Evolutionary conservation across 2,797 vertebrate genomes (phyloP), one percentile per base, ranked within the genome.

Genomic region (Chloroceryle amazona): DNA sequence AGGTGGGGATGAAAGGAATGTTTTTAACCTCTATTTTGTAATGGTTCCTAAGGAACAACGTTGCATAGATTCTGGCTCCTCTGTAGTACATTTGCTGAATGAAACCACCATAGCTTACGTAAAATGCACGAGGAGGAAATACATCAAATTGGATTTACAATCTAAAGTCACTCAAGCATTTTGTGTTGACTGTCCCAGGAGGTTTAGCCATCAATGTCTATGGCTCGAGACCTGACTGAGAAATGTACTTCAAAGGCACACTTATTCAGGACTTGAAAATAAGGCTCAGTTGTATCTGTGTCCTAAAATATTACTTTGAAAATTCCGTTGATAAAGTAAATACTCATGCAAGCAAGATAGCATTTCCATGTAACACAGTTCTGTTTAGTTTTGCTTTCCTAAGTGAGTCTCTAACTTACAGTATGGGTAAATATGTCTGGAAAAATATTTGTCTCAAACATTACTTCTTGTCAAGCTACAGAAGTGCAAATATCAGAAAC

Each of bases 11-110:
- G 82, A 84, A 82, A 94, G 80, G 71, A 86, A 81, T 82, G 57
- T 78, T 92, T 94, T 93, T 80, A 95, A 94, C 93, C 52, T 78
- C 67, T 82, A 31, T 62, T 94, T 95, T 91, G 86, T 82, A 96
- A 93, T 93, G 75, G 86, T 35, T 96, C 81, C 67, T 93, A 85
- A 73, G 83, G 86, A 94, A 74, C 71, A 71, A 46, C 5, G 35
- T 28, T 65, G 60, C 79, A 74, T 4, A 58, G 81, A 52, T 75
- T 67, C 81, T 81, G 49, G 60, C 84, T 95, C 49, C 62, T 73
- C 70, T 71, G 28, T 23, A 62, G 29, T 29, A 35, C 20, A 2
- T 29, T 86, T 88, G 87, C 84, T 81, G 91, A 86, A 71, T 60
- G 54, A 75, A 93, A 81, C 42, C 62, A 74, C 86, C 80, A 25